A percentile compares a stretch with the other conserved stretches of the same genome.
Conservation (phyloP, 1,140 invertebrate genomes). For the Drosophila sucinea region DNA sequence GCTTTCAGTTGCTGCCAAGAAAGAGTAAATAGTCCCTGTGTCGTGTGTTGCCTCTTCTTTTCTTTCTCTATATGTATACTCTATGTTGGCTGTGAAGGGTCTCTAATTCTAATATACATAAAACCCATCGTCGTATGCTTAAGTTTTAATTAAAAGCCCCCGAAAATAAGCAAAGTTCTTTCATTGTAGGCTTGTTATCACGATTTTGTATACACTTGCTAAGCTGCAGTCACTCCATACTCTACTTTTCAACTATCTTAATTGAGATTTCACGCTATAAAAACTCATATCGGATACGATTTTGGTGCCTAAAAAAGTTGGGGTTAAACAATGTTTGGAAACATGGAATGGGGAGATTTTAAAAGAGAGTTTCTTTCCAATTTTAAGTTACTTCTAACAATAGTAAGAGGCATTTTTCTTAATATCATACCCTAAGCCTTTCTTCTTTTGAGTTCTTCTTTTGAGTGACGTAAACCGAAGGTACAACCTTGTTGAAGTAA, state of each 20-base stretch:
- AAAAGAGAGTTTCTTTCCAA: no score
- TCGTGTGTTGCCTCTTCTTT: constrained; percentile 27
- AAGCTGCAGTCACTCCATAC: background rate
- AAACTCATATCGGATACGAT: background rate
- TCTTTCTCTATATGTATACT: background rate
- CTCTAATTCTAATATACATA: constrained; percentile 13
- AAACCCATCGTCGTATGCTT: constrained; percentile 1
- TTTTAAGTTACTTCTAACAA: no score
- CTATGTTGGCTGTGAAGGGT: constrained; percentile 1
- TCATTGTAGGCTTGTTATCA: background rate
- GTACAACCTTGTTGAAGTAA: no score
- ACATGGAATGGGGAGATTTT: no score
- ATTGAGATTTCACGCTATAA: background rate
- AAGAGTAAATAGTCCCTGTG: constrained; percentile 63
- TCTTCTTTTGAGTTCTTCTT: no score
- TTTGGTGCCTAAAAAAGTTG: background rate
- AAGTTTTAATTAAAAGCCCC: constrained; percentile 13
- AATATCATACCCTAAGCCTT: no score
- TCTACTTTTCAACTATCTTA: background rate
- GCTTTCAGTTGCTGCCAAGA: constrained; percentile 69
- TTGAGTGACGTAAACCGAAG: no score
- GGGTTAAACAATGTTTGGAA: background rate
- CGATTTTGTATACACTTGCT: constrained; percentile 11
- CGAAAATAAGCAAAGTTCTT: constrained; percentile 4
- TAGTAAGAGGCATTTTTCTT: no score